Base-by-base conservation (phyloP, 2,797 vertebrate genomes). In the Lemur catta region DNA sequence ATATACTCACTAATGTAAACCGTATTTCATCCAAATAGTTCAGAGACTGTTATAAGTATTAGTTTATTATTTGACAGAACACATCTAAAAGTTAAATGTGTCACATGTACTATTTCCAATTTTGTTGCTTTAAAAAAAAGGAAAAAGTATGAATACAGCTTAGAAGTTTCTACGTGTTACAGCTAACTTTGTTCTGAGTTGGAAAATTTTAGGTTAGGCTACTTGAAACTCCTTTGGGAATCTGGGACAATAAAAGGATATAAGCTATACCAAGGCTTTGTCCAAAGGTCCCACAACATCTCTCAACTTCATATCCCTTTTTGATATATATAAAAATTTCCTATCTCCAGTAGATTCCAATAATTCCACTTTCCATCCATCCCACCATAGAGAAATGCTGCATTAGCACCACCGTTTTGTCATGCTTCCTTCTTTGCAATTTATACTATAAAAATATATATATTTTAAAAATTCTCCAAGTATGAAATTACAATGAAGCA, bases 51-150 rank as follows among this genome's bases (percentile, higher is more conserved):
- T 71, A 26, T 59, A 81, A 87, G 38, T 86, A 71, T 78, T 75
- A 50, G 24, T 84, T 92, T 94, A 84, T 91, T 91, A 86, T 57
- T 72, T 61, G 30, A 91, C 35, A 82, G 69, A 95, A 81, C 18
- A 65, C 43, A 82, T 61, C 43, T 93, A 22, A 89, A 84, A 90
- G 33, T 94, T 89, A 92, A 82, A 82, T 75, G 22, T 52, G 12
- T 71, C 48, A 52, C 7, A 30, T 41, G 55, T 22, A 74, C 43
- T 80, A 81, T 90, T 89, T 80, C 48, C 52, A 84, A 52, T 71
- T 93, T 87, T 96, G 22, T 74, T 35, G 55, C 50, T 86, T 80
- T 35, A 74, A 93, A 85, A 91, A 87, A 94, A 50, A 41, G 72
- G 63, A 57, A 43, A 94, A 41, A 84, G 41, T 96, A 63, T 88